phyloP scores from a whole-genome alignment of 2,797 vertebrate species.

The Cyprinella venusta region DNA sequence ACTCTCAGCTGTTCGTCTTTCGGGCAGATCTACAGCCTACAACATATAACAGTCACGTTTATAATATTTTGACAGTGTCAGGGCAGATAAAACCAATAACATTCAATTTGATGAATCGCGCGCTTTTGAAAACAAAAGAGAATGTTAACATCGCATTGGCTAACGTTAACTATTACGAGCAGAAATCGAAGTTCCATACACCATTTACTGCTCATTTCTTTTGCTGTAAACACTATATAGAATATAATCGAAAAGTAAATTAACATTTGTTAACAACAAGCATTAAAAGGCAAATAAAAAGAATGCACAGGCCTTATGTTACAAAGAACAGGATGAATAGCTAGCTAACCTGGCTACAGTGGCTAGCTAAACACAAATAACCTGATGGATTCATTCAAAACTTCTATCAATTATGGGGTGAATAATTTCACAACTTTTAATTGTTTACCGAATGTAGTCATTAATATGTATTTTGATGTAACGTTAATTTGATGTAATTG shows the following conservation, averaged over 20 bases:
- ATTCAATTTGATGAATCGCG: neutral
- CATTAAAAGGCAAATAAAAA: neutral
- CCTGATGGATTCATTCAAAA: neutral
- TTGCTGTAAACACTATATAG: neutral
- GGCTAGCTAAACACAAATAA: slow-evolving; percentile 10
- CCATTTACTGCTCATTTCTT: accelerated
- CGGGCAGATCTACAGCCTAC: slow-evolving; percentile 62
- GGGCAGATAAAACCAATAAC: neutral
- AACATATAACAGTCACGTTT: neutral
- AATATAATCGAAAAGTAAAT: too few relatives aligned
- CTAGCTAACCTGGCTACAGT: slow-evolving; percentile 21
- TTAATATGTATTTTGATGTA: neutral
- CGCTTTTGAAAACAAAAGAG: neutral
- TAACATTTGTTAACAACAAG: neutral
- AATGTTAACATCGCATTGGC: neutral
- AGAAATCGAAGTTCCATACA: neutral
- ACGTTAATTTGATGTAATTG: neutral
- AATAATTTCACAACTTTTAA: neutral
- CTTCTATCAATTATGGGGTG: neutral
- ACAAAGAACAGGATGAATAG: slow-evolving; percentile 2
- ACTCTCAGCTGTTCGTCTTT: slow-evolving; percentile 60
- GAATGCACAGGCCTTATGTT: neutral
- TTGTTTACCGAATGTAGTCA: neutral
- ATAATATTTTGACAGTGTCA: neutral
- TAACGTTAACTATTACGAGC: neutral